Evolutionary conservation across 2,113 vertebrate species (phyloP).

Genomic region (Pelusios castaneus): DNA sequence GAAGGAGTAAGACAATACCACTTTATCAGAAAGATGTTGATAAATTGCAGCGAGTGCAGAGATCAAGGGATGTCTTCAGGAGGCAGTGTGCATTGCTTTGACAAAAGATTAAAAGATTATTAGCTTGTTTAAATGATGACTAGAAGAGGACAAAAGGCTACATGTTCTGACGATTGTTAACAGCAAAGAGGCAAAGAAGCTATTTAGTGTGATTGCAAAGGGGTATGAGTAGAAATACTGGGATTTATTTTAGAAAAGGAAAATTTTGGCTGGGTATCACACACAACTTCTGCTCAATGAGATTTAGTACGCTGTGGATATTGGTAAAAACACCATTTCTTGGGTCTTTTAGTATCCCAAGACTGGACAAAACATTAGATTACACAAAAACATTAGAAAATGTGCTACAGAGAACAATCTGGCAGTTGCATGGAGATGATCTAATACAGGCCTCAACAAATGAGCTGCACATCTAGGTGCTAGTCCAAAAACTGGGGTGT

Average conservation of each 20-base stretch:
- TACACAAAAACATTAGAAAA: no score
- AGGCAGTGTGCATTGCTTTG: background rate
- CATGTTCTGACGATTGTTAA: background rate
- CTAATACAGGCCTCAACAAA: no score
- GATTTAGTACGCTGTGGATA: background rate
- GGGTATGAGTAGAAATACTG: background rate
- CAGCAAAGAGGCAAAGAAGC: background rate
- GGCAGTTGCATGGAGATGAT: background rate
- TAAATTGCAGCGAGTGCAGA: background rate
- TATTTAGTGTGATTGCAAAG: background rate
- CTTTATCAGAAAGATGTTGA: background rate
- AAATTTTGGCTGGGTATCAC: background rate
- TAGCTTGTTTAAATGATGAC: background rate
- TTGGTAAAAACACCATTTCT: background rate
- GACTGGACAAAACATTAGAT: background rate
- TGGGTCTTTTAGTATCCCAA: background rate
- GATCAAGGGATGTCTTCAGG: background rate
- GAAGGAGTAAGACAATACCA: background rate
- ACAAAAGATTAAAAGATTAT: background rate
- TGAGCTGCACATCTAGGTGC: no score
- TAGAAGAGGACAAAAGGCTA: background rate
- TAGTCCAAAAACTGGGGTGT: no score
- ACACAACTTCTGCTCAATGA: background rate
- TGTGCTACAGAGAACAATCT: background rate
- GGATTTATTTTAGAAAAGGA: background rate